Base-by-base conservation (phyloP, 2,888 invertebrate species). In the Auanema freiburgensis region DNA sequence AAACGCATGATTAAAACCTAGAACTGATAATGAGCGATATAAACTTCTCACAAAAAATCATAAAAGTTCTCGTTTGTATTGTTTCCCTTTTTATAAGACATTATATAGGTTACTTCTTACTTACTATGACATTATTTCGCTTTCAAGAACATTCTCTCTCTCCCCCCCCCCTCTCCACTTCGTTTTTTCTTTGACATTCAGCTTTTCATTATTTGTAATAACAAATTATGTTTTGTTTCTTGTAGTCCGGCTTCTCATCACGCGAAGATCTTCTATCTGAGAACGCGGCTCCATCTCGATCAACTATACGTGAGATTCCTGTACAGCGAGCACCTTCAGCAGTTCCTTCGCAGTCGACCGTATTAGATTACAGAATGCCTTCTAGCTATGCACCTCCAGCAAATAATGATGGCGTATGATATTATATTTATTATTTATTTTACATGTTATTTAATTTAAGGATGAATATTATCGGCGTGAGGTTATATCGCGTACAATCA, bases 271-370 rank as follows among this genome's bases (percentile, higher is more conserved):
- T 80, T 42, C 71, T 80, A 60, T 73, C 76, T 46, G 79, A 76
- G 53, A 56, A 58, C 50, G 68, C 69, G 67, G 59, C 74, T 60
- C 69, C 76, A 57, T 71, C 78, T 43, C 73, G 74, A 41, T 71
- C 78, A n/a, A 79, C 79, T 46, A 69, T 81, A 10, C 79, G 82
- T 56, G 82, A 82, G 67, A 82, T 82, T 53, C 82, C 82, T 62
- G 79, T 80, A 65, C 76, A 74, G n/a, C 66, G 76, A 41, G 76
- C 80, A 25, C 71, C 79, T 11, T 80, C 80, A 23, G 70, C 73
- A 12, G 72, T 72, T 50, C 72, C 72, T 40, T 71, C 76, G 43
- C 69, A 68, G 42, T 69, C 64, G 43, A 69, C 72, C 49, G 69
- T 72, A 40, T 65, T 71, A 58, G 72, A 76, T 52, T 76, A 70